These are phyloP conservation scores for Kradibia gibbosae DNA, from an alignment of 1,140 invertebrate genomes.

Conservation along the genomic window DNA sequence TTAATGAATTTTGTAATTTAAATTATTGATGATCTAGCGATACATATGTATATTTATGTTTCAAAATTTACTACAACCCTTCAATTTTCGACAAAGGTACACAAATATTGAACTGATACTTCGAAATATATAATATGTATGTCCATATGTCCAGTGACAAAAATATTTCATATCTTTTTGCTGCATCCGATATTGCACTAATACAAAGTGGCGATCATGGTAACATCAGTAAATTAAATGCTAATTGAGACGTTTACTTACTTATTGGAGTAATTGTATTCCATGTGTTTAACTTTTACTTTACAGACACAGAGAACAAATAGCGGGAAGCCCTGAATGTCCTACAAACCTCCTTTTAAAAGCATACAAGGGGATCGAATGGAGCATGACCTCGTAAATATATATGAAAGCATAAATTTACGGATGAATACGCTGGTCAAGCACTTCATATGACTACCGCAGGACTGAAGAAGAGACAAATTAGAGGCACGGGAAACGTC, in stretches of 20 bases:
- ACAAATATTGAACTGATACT: too few relatives aligned
- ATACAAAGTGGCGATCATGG: background rate
- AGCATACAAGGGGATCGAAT: background rate
- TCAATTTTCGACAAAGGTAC: too few relatives aligned
- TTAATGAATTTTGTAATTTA: too few relatives aligned
- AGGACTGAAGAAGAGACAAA: constrained; percentile 27
- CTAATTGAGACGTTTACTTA: constrained; percentile 59
- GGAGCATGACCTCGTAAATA: constrained; percentile 57
- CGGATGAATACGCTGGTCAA: constrained; percentile 65
- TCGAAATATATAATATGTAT: too few relatives aligned
- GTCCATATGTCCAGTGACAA: too few relatives aligned
- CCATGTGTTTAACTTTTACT: constrained; percentile 63
- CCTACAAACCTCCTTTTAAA: background rate
- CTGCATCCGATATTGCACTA: too few relatives aligned
- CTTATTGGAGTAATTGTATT: constrained; percentile 57
- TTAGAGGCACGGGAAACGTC: background rate
- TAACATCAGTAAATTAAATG: constrained; percentile 63
- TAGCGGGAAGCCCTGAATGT: background rate
- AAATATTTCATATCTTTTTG: too few relatives aligned
- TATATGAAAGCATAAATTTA: constrained; percentile 65
- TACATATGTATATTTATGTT: too few relatives aligned
- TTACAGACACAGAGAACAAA: constrained; percentile 36
- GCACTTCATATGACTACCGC: constrained; percentile 59
- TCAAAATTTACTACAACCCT: too few relatives aligned
- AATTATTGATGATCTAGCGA: too few relatives aligned